Conservation (phyloP, 2,797 vertebrate genomes). For the Thunnus albacares region DNA sequence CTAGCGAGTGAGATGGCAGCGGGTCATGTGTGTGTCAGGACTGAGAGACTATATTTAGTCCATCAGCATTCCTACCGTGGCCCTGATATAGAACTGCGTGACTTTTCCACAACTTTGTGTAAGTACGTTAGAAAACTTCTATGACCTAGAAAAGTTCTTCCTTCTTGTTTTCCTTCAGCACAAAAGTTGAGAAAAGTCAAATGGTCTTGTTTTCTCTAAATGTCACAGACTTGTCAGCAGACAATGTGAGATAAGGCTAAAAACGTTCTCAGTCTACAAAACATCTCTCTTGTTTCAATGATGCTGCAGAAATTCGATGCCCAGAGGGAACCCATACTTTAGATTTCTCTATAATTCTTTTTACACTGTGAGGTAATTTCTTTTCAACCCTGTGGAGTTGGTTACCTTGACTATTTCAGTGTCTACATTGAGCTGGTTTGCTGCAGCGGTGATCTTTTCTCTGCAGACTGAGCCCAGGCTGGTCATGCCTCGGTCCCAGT, state of each 20-base stretch:
- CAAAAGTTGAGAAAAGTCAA: constrained; percentile 36
- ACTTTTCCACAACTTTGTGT: constrained; percentile 73
- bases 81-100: constrained; percentile 57
- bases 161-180: constrained; percentile 28
- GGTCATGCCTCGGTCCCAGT: constrained; percentile 99
- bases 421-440: constrained; percentile 95
- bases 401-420: constrained; percentile 98
- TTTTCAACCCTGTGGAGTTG: background rate
- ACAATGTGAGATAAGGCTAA: background rate
- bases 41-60: constrained; percentile 70
- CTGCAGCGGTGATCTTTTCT: constrained; percentile 97
- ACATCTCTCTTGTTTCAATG: constrained; percentile 10
- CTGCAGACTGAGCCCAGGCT: constrained; percentile 97
- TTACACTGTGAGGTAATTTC: background rate
- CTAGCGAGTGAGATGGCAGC: constrained; percentile 51
- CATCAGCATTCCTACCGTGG: constrained; percentile 54
- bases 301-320: background rate
- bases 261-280: constrained; percentile 5
- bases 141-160: constrained; percentile 58
- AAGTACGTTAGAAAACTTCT: constrained; percentile 50
- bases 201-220: constrained; percentile 29
- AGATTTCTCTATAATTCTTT: background rate
- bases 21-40: constrained; percentile 61
- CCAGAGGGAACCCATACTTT: background rate
- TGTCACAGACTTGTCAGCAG: constrained; percentile 21